A percentile compares a stretch with the other conserved stretches of the same genome.
Conservation (phyloP, 2,888 invertebrate genomes). For the Labia minor region DNA sequence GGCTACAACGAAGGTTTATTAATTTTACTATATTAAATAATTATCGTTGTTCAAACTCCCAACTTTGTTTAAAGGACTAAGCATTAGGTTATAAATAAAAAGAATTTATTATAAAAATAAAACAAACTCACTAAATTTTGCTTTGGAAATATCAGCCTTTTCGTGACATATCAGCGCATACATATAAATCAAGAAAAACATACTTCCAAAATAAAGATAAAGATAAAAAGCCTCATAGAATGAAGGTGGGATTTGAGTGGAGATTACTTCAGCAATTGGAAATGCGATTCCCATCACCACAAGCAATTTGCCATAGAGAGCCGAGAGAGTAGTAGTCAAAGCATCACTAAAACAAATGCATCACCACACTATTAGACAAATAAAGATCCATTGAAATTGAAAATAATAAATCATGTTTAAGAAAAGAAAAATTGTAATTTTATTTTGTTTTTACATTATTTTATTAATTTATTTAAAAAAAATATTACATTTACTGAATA, state of each 20-base stretch:
- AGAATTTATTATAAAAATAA: too few species aligned
- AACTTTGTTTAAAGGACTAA: too few species aligned
- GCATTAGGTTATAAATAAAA: too few species aligned
- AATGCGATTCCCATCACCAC: constrained; percentile 92
- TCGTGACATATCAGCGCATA: constrained; percentile 48
- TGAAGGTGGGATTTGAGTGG: constrained; percentile 84
- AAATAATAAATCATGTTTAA: constrained; percentile 17
- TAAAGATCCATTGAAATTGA: constrained; percentile 19
- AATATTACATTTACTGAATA: too few species aligned
- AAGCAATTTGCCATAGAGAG: constrained; percentile 83
- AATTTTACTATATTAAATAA: too few species aligned
- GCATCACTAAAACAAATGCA: constrained; percentile 63
- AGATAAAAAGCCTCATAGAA: constrained; percentile 85
- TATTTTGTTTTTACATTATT: too few species aligned
- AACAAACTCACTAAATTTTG: constrained; percentile 13
- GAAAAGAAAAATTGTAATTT: too few species aligned
- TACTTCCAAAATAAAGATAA: constrained; percentile 77
- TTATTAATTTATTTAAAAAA: too few species aligned
- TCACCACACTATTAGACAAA: constrained; percentile 20
- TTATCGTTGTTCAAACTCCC: too few species aligned
- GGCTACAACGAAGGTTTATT: too few species aligned
- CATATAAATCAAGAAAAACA: constrained; percentile 73
- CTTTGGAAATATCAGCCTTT: background rate
- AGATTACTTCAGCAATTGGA: constrained; percentile 92
- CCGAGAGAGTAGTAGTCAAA: constrained; percentile 78